Percentiles rank a stretch among this genome's conserved stretches.
These are phyloP conservation scores for Sinosuthora webbiana DNA, from an alignment of 2,113 vertebrate genomes.

Conservation along the genomic window DNA sequence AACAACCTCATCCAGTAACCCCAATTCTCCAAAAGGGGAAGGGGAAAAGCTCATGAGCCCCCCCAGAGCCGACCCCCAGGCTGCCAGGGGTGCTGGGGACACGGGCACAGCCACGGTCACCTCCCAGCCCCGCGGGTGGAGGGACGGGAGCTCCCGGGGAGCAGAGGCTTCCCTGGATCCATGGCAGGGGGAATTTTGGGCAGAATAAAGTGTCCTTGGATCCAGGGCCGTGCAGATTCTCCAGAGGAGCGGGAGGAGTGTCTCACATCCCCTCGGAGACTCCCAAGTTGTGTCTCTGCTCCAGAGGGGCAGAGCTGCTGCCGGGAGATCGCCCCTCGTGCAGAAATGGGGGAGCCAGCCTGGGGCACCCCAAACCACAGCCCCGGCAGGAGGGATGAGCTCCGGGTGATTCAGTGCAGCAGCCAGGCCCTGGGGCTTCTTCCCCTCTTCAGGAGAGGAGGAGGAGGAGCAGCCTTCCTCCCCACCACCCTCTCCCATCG, in stretches of 20 bases:
- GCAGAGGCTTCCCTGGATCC: background rate
- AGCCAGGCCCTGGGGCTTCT: background rate
- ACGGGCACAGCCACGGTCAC: fast-evolving
- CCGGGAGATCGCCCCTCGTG: fast-evolving
- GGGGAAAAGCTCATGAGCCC: background rate
- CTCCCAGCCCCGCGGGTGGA: too few relatives aligned
- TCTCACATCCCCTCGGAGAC: background rate
- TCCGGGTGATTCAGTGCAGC: fast-evolving
- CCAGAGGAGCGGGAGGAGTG: fast-evolving
- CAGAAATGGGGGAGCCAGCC: background rate
- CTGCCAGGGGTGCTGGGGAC: fast-evolving
- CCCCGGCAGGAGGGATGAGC: background rate
- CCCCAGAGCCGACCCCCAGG: fast-evolving
- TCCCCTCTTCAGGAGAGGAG: background rate
- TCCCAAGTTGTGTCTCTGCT: fast-evolving
- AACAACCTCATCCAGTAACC: fast-evolving
- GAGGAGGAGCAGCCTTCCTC: background rate
- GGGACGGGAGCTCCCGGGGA: fast-evolving
- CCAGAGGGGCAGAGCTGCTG: background rate
- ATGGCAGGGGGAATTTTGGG: background rate
- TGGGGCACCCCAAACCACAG: fast-evolving
- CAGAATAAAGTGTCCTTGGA: background rate
- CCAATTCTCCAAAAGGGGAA: fast-evolving
- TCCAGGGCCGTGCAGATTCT: fast-evolving
- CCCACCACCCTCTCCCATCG: background rate